Conservation (phyloP, 2,888 invertebrate species). For the Autographa pulchrina region DNA sequence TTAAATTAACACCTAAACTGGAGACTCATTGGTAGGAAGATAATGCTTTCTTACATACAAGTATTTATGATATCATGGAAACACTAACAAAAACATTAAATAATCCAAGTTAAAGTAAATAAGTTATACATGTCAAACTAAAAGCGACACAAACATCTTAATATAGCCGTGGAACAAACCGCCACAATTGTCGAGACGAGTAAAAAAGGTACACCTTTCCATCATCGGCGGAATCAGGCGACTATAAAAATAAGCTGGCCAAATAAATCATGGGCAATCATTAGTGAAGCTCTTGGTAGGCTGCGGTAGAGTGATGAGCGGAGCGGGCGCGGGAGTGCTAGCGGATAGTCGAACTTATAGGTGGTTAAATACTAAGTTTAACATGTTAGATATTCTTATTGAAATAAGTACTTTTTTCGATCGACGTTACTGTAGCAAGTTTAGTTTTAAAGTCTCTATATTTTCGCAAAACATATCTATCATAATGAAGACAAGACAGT, state of each 20-base stretch:
- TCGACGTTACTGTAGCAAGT: too few relatives aligned
- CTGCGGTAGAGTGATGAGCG: conserved; percentile 35
- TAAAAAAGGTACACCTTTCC: conserved; percentile 71
- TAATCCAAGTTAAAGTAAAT: conserved; percentile 1
- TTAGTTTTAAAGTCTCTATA: too few relatives aligned
- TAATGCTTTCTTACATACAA: too few relatives aligned
- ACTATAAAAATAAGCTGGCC: conserved; percentile 81
- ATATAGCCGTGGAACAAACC: conserved; percentile 24
- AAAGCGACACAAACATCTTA: conserved; percentile 19
- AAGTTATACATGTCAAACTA: not conserved
- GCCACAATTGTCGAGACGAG: conserved; percentile 36
- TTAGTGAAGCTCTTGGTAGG: conserved; percentile 75
- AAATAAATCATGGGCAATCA: conserved; percentile 87
- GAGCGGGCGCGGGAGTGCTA: conserved; percentile 46
- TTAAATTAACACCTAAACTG: too few relatives aligned
- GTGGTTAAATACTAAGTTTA: too few relatives aligned
- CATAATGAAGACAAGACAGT: too few relatives aligned
- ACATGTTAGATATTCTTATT: too few relatives aligned
- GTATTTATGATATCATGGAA: too few relatives aligned
- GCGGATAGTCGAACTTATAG: conserved; percentile 3
- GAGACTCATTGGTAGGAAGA: too few relatives aligned
- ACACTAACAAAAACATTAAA: not conserved
- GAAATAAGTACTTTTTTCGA: too few relatives aligned
- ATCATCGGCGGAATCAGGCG: conserved; percentile 71
- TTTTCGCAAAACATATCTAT: too few relatives aligned